Conservation (phyloP, 2,888 invertebrate genomes). For the Gonocerus acuteangulatus region DNA sequence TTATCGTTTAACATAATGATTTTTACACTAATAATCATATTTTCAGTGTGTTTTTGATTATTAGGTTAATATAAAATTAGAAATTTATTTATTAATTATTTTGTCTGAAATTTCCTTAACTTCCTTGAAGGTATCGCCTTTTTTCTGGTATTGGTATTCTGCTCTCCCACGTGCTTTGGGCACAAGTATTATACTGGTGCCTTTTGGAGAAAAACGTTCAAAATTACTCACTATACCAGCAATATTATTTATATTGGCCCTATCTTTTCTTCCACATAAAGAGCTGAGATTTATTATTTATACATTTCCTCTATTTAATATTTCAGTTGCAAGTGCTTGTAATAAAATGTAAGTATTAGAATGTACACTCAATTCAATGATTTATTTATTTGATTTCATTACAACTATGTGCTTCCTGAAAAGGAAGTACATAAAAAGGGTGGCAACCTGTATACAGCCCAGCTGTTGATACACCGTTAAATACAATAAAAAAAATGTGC, state of each 20-base stretch:
- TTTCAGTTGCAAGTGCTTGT: constrained; percentile 79
- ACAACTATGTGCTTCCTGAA: no score
- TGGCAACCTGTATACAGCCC: no score
- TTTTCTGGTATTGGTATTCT: constrained; percentile 97
- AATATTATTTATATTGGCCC: constrained; percentile 73
- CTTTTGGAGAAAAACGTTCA: constrained; percentile 64
- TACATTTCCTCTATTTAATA: constrained; percentile 87
- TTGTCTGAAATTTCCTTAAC: constrained; percentile 45
- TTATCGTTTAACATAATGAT: no score
- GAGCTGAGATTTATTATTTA: constrained; percentile 96
- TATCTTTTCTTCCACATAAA: constrained; percentile 94
- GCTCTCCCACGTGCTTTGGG: constrained; percentile 89
- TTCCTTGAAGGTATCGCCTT: constrained; percentile 70
- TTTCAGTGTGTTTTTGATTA: no score
- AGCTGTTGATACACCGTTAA: no score
- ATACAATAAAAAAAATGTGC: no score
- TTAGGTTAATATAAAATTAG: no score
- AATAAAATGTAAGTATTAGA: constrained; percentile 71
- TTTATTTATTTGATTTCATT: no score
- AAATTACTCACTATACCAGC: constrained; percentile 62
- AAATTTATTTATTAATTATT: no score
- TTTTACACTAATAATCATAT: no score
- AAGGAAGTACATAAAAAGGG: no score
- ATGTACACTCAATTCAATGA: no score
- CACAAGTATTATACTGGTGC: constrained; percentile 68